A percentile compares a stretch with the other conserved stretches of the same genome.
These are phyloP conservation scores for Orgyia antiqua DNA, from an alignment of 2,888 invertebrate species.

Conservation along the genomic window DNA sequence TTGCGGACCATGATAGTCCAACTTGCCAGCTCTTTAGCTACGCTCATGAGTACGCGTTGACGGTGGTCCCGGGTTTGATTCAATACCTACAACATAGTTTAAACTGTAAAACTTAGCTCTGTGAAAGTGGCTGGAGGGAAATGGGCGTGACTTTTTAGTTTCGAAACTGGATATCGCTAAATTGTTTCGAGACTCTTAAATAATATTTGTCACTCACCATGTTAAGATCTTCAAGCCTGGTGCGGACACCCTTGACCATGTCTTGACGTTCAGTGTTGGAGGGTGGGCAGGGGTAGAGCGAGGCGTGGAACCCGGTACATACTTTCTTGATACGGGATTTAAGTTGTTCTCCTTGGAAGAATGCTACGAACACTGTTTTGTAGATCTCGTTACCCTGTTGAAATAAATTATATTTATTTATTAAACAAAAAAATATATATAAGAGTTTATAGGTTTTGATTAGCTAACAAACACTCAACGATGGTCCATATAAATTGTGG, in stretches of 20 bases:
- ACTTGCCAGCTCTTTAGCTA: slow-evolving; percentile 91
- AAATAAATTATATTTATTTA: too few relatives aligned
- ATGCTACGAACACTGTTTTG: slow-evolving; percentile 93
- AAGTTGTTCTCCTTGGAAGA: slow-evolving; percentile 95
- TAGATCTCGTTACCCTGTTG: slow-evolving; percentile 89
- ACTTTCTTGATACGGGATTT: slow-evolving; percentile 95
- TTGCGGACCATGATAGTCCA: slow-evolving; percentile 95
- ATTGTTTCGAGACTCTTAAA: too few relatives aligned
- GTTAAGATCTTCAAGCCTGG: slow-evolving; percentile 92
- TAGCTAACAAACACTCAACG: too few relatives aligned
- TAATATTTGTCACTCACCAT: slow-evolving; percentile 72
- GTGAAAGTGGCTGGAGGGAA: too few relatives aligned
- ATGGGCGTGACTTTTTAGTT: too few relatives aligned
- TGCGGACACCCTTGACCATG: slow-evolving; percentile 94
- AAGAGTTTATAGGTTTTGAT: too few relatives aligned
- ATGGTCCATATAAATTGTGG: too few relatives aligned
- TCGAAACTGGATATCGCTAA: too few relatives aligned
- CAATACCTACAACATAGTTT: slow-evolving; percentile 79
- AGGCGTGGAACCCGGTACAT: slow-evolving; percentile 95
- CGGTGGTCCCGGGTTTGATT: slow-evolving; percentile 96
- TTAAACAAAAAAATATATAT: too few relatives aligned
- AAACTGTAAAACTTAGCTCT: too few relatives aligned
- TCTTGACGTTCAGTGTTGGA: slow-evolving; percentile 90
- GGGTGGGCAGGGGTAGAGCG: slow-evolving; percentile 94
- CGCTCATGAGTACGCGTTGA: slow-evolving; percentile 90